Conservation (phyloP, 2,888 invertebrate genomes). For the Augiades crinisus region DNA sequence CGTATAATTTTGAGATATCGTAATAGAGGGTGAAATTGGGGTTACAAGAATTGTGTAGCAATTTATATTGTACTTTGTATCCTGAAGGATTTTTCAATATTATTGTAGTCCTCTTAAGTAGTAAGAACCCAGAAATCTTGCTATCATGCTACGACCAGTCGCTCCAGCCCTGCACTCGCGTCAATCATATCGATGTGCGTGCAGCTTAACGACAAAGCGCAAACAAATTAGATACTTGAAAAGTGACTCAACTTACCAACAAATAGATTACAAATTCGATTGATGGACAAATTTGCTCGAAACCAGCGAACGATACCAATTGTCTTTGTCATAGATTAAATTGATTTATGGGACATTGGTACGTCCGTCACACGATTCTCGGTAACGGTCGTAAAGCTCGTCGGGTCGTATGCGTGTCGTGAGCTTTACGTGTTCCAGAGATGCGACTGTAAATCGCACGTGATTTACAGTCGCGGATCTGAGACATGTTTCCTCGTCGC, state of each 20-base stretch:
- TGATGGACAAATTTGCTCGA: slow-evolving; percentile 15
- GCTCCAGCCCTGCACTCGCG: slow-evolving; percentile 1
- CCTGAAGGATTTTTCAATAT: too few relatives aligned
- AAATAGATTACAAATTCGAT: slow-evolving; percentile 25
- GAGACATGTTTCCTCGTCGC: slow-evolving; percentile 9
- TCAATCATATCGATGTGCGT: not conserved
- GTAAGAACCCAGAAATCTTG: too few relatives aligned
- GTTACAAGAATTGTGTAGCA: too few relatives aligned
- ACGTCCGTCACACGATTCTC: slow-evolving; percentile 61
- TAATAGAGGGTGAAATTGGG: too few relatives aligned
- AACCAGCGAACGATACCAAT: slow-evolving; percentile 47
- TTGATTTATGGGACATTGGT: slow-evolving; percentile 70
- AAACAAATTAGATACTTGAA: slow-evolving; percentile 20
- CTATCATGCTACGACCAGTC: not conserved
- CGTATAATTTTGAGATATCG: too few relatives aligned
- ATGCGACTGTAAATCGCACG: slow-evolving; percentile 58
- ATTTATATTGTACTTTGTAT: too few relatives aligned
- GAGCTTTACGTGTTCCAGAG: slow-evolving; percentile 49
- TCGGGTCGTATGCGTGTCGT: slow-evolving; percentile 43
- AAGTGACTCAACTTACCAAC: slow-evolving; percentile 13
- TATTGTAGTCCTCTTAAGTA: too few relatives aligned
- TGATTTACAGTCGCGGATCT: slow-evolving; percentile 45
- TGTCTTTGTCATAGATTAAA: slow-evolving; percentile 70
- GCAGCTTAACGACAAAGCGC: not conserved
- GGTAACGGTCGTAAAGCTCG: slow-evolving; percentile 63